These are phyloP conservation scores for Meandrusa payeni DNA, from an alignment of 2,888 invertebrate species.

Conservation along the genomic window DNA sequence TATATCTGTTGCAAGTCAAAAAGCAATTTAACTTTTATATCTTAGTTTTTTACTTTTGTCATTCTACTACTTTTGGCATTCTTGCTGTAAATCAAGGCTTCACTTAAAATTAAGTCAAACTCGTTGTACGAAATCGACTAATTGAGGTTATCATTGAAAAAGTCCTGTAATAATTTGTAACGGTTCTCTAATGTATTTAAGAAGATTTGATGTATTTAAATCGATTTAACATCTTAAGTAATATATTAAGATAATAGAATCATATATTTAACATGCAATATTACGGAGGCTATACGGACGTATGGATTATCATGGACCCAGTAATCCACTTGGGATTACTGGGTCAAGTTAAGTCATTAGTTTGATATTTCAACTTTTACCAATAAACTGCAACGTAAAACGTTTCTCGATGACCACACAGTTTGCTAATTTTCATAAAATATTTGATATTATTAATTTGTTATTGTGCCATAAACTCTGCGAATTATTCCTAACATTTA, in stretches of 20 bases:
- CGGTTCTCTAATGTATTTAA: conserved; percentile 5
- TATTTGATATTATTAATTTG: no score
- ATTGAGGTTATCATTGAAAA: conserved; percentile 5
- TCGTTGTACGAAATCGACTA: conserved; percentile 2
- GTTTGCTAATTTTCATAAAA: not conserved
- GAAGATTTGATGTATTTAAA: no score
- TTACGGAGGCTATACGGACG: no score
- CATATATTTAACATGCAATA: no score
- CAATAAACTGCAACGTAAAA: conserved; percentile 4
- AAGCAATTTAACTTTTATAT: not conserved
- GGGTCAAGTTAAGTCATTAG: not conserved
- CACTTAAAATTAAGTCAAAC: conserved; percentile 11
- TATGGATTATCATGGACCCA: no score
- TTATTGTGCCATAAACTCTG: no score
- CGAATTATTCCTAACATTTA: no score
- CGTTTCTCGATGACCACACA: not conserved
- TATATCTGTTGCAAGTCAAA: not conserved
- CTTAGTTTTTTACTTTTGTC: conserved; percentile 2
- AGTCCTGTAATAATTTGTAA: conserved; percentile 1
- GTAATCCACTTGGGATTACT: no score
- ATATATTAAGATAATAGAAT: no score
- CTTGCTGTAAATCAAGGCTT: conserved; percentile 1
- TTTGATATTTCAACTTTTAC: conserved; percentile 8
- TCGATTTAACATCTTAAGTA: no score
- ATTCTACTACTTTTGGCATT: no score